Evolutionary conservation across 2,888 invertebrate genomes (phyloP), one percentile per base, ranked within the genome.

Genomic region (Fabriciana adippe): DNA sequence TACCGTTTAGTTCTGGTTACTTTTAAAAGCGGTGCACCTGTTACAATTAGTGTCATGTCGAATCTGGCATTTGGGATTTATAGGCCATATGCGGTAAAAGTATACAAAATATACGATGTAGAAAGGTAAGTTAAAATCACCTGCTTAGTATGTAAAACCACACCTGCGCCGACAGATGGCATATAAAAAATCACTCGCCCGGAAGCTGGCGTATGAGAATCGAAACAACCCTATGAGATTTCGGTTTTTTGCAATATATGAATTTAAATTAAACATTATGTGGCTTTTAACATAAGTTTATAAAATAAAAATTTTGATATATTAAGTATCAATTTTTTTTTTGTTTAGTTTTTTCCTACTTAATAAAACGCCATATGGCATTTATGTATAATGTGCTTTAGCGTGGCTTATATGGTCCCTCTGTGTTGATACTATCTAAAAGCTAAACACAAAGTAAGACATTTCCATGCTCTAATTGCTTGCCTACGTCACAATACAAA

Each of bases 161-260:
- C 92, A 92, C 92, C 91, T 92, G 92, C 88, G 74, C 69, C 86
- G 85, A 83, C 92, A 92, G 89, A 90, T 91, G 91, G 82, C 74
- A 75, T 76, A 86, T 83, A 89, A 88, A 88, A 86, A 83, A 81
- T 41, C 79, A 55, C 75, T 71, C 75, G 74, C 69, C 75, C 77
- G 81, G 82, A 81, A 79, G 79, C 78, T 76, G 76, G 76, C 69
- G 70, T 56, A 67, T 63, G 70, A 74, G 72, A 73, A 68, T 66
- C 72, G 72, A 72, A 76, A 73, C 73, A 69, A 72, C 72, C 71
- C 69, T 68, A 48, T 21, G 62, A 60, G 69, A 67, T 67, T 67
- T 65, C 55, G 13, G 26, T 60, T 60, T 60, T 60, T 14, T 16
- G 31, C 31, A 26, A 51, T 18, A 16, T 60, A 50, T 21, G 31